These are phyloP conservation scores for Chloropsis cyanopogon DNA, from an alignment of 2,113 vertebrate species.

Conservation along the genomic window DNA sequence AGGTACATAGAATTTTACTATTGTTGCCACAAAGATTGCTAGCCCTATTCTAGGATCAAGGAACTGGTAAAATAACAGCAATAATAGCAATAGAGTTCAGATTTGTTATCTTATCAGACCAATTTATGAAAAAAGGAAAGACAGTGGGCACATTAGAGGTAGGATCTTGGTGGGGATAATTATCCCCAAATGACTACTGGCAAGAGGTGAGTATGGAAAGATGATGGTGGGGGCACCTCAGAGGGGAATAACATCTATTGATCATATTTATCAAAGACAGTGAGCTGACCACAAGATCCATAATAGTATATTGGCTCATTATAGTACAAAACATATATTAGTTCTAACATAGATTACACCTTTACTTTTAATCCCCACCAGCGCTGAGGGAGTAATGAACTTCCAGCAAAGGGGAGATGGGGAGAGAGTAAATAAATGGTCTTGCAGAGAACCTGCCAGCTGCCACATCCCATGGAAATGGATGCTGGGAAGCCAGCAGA, in stretches of 20 bases:
- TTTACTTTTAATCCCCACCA: slow-evolving; percentile 41
- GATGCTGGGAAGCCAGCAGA: not conserved
- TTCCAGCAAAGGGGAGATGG: not conserved
- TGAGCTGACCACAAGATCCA: slow-evolving; percentile 44
- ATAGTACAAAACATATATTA: slow-evolving; percentile 24
- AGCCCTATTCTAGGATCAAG: not conserved
- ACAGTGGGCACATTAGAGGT: slow-evolving; percentile 34
- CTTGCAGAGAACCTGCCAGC: not conserved
- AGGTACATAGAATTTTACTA: not conserved
- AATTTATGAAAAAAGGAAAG: slow-evolving; percentile 39
- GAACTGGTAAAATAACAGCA: slow-evolving; percentile 32
- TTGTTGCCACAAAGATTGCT: not conserved
- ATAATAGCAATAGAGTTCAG: not conserved
- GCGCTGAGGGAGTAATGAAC: slow-evolving; percentile 20
- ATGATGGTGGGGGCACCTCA: slow-evolving; percentile 25
- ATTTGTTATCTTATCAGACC: slow-evolving; percentile 49
- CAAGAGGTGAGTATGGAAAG: not conserved
- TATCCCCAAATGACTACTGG: slow-evolving; percentile 20
- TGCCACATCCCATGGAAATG: not conserved
- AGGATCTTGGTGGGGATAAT: slow-evolving; percentile 43
- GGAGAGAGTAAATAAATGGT: slow-evolving; percentile 22
- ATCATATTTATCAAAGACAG: slow-evolving; percentile 32
- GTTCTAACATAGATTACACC: slow-evolving; percentile 25
- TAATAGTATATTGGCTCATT: slow-evolving; percentile 37
- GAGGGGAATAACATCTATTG: slow-evolving; percentile 36